Evolutionary conservation across 2,888 invertebrate species (phyloP).

Genomic region (Meta bourneti): DNA sequence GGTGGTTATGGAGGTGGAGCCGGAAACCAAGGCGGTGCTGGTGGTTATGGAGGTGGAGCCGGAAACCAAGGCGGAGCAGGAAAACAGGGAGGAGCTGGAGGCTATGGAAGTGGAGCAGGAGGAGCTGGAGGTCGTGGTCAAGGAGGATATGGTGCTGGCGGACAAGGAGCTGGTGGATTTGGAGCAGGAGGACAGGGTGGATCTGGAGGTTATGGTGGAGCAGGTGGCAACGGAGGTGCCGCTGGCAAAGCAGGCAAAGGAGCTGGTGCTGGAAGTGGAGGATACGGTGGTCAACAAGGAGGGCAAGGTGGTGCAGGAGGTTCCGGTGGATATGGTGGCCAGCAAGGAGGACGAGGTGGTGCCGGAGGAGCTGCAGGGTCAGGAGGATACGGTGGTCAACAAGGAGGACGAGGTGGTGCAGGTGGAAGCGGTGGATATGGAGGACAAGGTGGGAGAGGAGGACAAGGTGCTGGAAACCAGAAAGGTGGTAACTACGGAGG

Average conservation of each 20-base stretch:
- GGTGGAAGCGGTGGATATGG: slow-evolving; percentile 6
- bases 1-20: slow-evolving; percentile 17
- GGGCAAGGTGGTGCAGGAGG: slow-evolving; percentile 26
- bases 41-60: slow-evolving; percentile 7
- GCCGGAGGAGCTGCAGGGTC: slow-evolving; percentile 13
- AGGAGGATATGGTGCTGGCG: slow-evolving; percentile 30
- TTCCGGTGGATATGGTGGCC: slow-evolving; percentile 23
- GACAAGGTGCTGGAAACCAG: slow-evolving; percentile 50
- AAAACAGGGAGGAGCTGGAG: slow-evolving; percentile 26
- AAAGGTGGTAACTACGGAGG: slow-evolving; percentile 22
- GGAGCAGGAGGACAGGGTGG: slow-evolving; percentile 16
- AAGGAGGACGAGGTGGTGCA: background rate
- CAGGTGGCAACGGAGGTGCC: slow-evolving; percentile 31
- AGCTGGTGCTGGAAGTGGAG: slow-evolving; percentile 14
- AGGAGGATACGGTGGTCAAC: slow-evolving; percentile 37
- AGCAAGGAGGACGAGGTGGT: slow-evolving; percentile 19
- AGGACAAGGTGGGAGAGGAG: slow-evolving; percentile 68
- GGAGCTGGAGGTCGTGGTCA: slow-evolving; percentile 35
- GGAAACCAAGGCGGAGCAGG: slow-evolving; percentile 37
- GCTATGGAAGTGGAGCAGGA: background rate
- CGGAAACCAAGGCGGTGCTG: slow-evolving; percentile 8
- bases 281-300: slow-evolving; percentile 28
- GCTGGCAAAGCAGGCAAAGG: background rate
- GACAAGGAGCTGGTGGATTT: slow-evolving; percentile 2
- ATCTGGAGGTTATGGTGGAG: slow-evolving; percentile 34